Percentiles rank a stretch among this genome's conserved stretches.
Evolutionary conservation across 2,113 vertebrate species (phyloP).

Genomic region (Paraplagusia blochii): DNA sequence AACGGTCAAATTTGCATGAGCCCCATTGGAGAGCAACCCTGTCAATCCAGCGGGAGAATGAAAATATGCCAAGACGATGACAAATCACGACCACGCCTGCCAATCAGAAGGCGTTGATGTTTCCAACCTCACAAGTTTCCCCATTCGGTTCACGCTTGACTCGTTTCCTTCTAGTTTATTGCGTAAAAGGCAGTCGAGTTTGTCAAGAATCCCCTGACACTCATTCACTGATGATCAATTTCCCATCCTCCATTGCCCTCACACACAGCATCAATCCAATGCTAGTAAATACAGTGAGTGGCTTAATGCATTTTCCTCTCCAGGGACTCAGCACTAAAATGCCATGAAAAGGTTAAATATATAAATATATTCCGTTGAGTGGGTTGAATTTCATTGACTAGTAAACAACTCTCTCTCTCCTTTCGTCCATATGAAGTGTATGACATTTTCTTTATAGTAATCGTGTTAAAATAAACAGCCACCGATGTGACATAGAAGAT

Average conservation of each 20-base stretch:
- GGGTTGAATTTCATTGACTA: constrained; percentile 39
- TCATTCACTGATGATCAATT: constrained; percentile 72
- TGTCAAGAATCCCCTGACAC: constrained; percentile 62
- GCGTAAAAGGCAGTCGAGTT: constrained; percentile 63
- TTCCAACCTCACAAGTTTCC: constrained; percentile 41
- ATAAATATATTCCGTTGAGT: constrained; percentile 58
- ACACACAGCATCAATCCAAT: constrained; percentile 62
- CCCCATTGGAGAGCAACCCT: background rate
- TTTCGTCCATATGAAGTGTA: constrained; percentile 31
- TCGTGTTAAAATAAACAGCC: constrained; percentile 21
- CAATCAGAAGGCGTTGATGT: constrained; percentile 24
- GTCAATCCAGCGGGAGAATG: constrained; percentile 3
- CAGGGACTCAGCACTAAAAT: constrained; percentile 55
- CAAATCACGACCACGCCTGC: too few species aligned
- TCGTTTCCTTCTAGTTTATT: constrained; percentile 47
- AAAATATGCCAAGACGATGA: too few species aligned
- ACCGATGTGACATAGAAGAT: constrained; percentile 3
- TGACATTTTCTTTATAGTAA: constrained; percentile 5
- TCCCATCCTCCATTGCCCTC: constrained; percentile 60
- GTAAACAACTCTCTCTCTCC: constrained; percentile 16
- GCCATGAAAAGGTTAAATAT: constrained; percentile 48
- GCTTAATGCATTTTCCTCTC: constrained; percentile 69
- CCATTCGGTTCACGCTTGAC: constrained; percentile 38
- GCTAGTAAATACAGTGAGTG: constrained; percentile 68
- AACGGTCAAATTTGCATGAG: constrained; percentile 14